A percentile compares a stretch with the other conserved stretches of the same genome.
phyloP scores from a whole-genome alignment of 2,888 invertebrate species.

The Ochlodes sylvanus region DNA sequence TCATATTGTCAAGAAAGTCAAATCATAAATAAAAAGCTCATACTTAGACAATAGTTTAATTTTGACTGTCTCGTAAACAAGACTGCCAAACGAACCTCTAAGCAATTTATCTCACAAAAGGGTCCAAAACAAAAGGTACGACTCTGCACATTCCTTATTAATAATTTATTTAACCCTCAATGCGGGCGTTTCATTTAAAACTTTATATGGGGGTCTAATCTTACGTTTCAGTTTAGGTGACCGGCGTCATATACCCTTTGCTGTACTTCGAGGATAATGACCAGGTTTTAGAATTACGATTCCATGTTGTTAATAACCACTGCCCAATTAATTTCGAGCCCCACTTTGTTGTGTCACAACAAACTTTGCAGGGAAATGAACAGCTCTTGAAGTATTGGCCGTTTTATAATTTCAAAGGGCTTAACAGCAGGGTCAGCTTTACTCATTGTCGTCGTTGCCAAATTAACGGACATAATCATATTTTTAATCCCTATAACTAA shows the following conservation, averaged over 20 bases:
- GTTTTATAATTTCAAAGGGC: conserved; percentile 54
- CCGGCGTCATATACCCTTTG: conserved; percentile 38
- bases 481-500: conserved; percentile 51
- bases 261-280: conserved; percentile 63
- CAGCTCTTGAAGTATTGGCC: conserved; percentile 43
- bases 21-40: too few species aligned
- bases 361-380: conserved; percentile 16
- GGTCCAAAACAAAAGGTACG: neutral
- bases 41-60: too few species aligned
- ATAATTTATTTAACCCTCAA: neutral
- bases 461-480: conserved; percentile 51
- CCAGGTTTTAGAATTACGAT: conserved; percentile 64
- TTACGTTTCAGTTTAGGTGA: conserved; percentile 59
- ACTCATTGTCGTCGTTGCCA: conserved; percentile 55
- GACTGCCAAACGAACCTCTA: neutral
- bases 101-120: conserved; percentile 9
- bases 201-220: conserved; percentile 69
- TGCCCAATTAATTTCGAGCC: conserved; percentile 8
- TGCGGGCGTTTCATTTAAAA: conserved; percentile 62
- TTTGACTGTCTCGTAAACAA: neutral
- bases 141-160: neutral
- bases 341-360: neutral
- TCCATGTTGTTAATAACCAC: conserved; percentile 30
- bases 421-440: conserved; percentile 52
- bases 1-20: too few species aligned